Evolutionary conservation across 1,140 invertebrate species (phyloP), one percentile per base, ranked within the genome.

Genomic region (Globodera rostochiensis): DNA sequence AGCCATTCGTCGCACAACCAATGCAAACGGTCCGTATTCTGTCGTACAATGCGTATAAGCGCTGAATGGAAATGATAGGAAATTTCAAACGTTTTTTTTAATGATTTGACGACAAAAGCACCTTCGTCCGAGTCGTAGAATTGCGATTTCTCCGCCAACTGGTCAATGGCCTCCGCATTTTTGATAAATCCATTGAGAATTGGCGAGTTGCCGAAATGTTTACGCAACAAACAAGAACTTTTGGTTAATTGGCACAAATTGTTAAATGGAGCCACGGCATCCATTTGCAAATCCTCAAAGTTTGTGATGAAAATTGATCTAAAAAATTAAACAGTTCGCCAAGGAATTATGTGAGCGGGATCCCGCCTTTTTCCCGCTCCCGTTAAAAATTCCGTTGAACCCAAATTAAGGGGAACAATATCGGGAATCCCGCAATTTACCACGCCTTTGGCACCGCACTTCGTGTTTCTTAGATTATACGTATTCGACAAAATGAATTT

Each of bases 1-100:
- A 86, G 78, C 66, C 47, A 64, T 36, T 36, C 60, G 60, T 85
- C 77, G 21, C 69, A 77, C n/a, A 75, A 66, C 9, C 69, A 45
- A 36, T 76, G 70, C 19, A 81, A 46, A 57, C 74, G 60, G 25
- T 73, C 13, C 6, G 45, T 25, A 49, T 78, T 78, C 6, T 19
- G 25, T 7, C 36, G 21, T 6, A 71, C 46, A 71, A 71, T 47
- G 9, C n/a, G n/a, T 15, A 71, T n/a, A 11, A 71, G 46, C 13
- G 25, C 69, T 71, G 46, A 47, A 47, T 15, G 15, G 6, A 69
- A 11, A 8, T 45, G 8, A 69, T 3, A 66, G 13, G 1, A 15
- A 66, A 66, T 1, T 66, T 66, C 36, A 36, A 36, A 36, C 2
- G 36, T 1, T 36, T 36, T 36, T 36, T 36, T 36, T 36, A 36